A percentile compares a stretch with the other conserved stretches of the same genome.
Conservation (phyloP, 2,888 invertebrate genomes). For the Drosophila meridionalis region DNA sequence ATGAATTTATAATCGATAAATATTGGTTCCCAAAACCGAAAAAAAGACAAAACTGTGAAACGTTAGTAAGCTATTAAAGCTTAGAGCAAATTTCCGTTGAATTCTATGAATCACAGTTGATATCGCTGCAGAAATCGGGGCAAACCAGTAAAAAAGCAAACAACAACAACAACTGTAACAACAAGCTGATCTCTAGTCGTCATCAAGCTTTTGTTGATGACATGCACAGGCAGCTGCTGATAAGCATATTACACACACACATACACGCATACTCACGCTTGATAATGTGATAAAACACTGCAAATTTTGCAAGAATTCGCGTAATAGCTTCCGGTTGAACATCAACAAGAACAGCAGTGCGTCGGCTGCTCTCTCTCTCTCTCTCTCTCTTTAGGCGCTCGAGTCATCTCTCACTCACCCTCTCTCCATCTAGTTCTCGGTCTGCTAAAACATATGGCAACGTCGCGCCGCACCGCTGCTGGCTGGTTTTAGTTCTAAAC, state of each 20-base stretch:
- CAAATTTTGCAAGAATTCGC: slow-evolving; percentile 53
- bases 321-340: slow-evolving; percentile 68
- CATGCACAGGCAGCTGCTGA: slow-evolving; percentile 39
- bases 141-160: slow-evolving; percentile 39
- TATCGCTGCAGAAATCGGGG: slow-evolving; percentile 47
- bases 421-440: not conserved
- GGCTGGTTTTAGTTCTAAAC: slow-evolving; percentile 61
- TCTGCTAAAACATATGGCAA: slow-evolving; percentile 18
- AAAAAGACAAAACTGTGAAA: slow-evolving; percentile 11
- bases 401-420: not conserved
- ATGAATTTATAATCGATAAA: slow-evolving; percentile 46
- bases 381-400: slow-evolving; percentile 6
- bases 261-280: slow-evolving; percentile 6
- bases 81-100: slow-evolving; percentile 53
- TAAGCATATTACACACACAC: slow-evolving; percentile 36
- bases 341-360: slow-evolving; percentile 29
- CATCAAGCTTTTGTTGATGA: slow-evolving; percentile 37
- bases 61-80: slow-evolving; percentile 30
- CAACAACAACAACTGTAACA: not conserved
- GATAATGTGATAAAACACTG: slow-evolving; percentile 42
- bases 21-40: slow-evolving; percentile 36
- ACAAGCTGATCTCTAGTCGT: slow-evolving; percentile 36
- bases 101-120: slow-evolving; percentile 57
- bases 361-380: slow-evolving; percentile 5
- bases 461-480: slow-evolving; percentile 4